Evolutionary conservation across 30 jellyfish, hydroid and myxozoan species (phyloP), one percentile per base, ranked within the genome.

Genomic region (Catostylus mosaicus): DNA sequence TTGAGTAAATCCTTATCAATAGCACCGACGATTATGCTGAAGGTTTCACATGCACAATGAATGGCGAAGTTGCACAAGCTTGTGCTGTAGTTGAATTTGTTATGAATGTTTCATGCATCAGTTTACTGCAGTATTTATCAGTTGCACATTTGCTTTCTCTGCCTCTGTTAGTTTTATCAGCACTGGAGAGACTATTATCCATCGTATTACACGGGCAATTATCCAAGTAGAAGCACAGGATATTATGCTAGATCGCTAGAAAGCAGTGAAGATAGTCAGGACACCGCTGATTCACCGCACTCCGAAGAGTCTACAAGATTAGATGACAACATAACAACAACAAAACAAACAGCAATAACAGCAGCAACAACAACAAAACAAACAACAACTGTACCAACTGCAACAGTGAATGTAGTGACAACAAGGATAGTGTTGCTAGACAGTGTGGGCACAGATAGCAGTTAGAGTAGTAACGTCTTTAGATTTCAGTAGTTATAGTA

Each of bases 171-270:
- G 93, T 72, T 56, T 50, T 47, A 37, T 40, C 78, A 27, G 50
- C 73, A 73, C 59, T 83, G 87, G 87, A 35, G 82, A 37, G 87
- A 83, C 37, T 70, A 60, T 33, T 83, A 81, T 47, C 91, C 91
- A 52, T 57, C 91, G 35, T 81, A 81, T 56, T 81, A 66, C 76
- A 29, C 34, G 30, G 36, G 70, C 26, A 35, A 40, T 24, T 72
- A 72, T 48, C 10, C 38, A 14, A 47, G 80, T 51, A 40, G 56
- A 47, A 38, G 67, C 29, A 43, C 67, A 80, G 52, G 60, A 20
- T 8, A 34, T 57, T 52, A 20, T 43, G 56, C 77, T 54, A 57
- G 79, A 57, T 36, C 63, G 20, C 57, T 32, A n/a, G 65, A 43
- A 30, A 26, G 67, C 24, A 50, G 70, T 19, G 30, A 50, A 5